These are phyloP conservation scores for Protophormia terraenovae DNA, from an alignment of 2,888 invertebrate genomes.

Conservation along the genomic window DNA sequence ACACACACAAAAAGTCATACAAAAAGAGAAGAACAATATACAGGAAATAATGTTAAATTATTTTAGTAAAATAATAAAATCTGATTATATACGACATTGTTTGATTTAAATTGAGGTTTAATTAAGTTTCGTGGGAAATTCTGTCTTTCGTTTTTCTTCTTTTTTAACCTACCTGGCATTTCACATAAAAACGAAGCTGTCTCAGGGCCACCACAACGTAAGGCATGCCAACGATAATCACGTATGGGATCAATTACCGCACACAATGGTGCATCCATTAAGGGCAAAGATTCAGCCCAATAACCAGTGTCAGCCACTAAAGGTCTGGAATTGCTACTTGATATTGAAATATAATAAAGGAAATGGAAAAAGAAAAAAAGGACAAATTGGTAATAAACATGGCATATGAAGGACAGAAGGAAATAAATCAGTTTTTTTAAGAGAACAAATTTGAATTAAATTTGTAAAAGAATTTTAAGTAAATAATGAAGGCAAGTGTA, in stretches of 20 bases:
- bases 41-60: slow-evolving; percentile 44
- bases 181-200: slow-evolving; percentile 91
- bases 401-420: not conserved
- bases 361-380: slow-evolving; percentile 37
- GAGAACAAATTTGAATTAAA: not conserved
- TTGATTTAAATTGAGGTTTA: slow-evolving; percentile 42
- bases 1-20: not conserved
- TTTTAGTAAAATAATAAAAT: slow-evolving; percentile 22
- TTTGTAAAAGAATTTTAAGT: not conserved
- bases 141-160: not conserved
- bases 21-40: slow-evolving; percentile 21
- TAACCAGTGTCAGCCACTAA: slow-evolving; percentile 83
- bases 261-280: slow-evolving; percentile 86
- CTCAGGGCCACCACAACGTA: slow-evolving; percentile 89
- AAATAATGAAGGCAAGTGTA: not conserved
- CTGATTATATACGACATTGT: slow-evolving; percentile 33
- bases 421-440: not conserved
- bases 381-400: slow-evolving; percentile 30
- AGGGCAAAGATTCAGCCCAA: slow-evolving; percentile 87
- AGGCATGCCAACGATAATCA: slow-evolving; percentile 90
- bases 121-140: slow-evolving; percentile 45
- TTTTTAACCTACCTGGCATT: slow-evolving; percentile 85
- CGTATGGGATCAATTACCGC: slow-evolving; percentile 89
- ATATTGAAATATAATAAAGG: not conserved
- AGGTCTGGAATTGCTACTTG: slow-evolving; percentile 79